These are phyloP conservation scores for Caenorhabditis wallacei DNA, from an alignment of 2,888 invertebrate species.

Conservation along the genomic window DNA sequence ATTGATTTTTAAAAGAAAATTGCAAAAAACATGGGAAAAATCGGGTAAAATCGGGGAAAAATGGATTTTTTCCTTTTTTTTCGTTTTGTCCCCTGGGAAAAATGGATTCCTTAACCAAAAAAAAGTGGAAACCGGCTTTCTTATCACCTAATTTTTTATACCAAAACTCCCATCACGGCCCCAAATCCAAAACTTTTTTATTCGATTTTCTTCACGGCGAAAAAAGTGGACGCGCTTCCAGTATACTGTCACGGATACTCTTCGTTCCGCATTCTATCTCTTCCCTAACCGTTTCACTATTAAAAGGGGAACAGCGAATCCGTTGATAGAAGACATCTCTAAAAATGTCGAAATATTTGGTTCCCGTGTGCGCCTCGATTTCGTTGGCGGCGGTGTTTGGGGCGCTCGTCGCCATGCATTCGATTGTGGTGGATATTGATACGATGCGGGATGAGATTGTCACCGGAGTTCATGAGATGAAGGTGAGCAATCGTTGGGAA, in stretches of 20 bases:
- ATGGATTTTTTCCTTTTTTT: no score
- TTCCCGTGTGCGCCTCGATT: constrained; percentile 70
- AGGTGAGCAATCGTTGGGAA: constrained; percentile 47
- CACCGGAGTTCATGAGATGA: constrained; percentile 71
- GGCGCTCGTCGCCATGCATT: constrained; percentile 69
- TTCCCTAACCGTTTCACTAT: constrained; percentile 4
- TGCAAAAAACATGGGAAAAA: not conserved
- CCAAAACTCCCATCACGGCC: constrained; percentile 42
- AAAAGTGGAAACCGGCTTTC: constrained; percentile 26
- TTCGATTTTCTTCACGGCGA: constrained; percentile 56
- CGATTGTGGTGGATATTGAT: constrained; percentile 73
- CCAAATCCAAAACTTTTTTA: constrained; percentile 55
- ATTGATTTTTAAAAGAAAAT: not conserved
- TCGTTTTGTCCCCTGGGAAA: no score
- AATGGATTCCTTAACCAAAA: no score
- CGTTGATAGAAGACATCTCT: constrained; percentile 12
- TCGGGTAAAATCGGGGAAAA: no score
- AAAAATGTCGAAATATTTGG: constrained; percentile 67
- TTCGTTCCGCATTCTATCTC: constrained; percentile 26
- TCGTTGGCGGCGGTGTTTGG: constrained; percentile 68
- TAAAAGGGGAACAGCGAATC: constrained; percentile 23
- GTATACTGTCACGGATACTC: constrained; percentile 52
- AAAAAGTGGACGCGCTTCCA: constrained; percentile 64
- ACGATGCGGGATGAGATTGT: constrained; percentile 70
- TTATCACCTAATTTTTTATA: constrained; percentile 56